Evolutionary conservation across 1,140 invertebrate species (phyloP), one percentile per base, ranked within the genome.

Genomic region (Drosophila pachea): DNA sequence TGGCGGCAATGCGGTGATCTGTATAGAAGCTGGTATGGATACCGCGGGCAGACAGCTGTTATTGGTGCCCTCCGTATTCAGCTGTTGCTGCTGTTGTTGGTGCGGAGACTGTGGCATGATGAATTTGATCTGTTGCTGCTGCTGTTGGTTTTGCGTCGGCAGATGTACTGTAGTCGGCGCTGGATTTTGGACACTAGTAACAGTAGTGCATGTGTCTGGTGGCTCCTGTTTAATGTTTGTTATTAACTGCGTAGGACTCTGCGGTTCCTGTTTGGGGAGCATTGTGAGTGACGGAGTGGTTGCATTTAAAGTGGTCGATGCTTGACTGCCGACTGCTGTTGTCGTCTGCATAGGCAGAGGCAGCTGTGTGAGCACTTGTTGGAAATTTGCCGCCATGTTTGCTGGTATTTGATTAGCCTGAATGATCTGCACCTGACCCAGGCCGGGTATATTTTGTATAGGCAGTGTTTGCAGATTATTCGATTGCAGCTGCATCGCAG

Each of bases 341-440:
- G 74, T 36, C 33, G 74, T 62, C n/a, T 67, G 61, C 52, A 66
- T 65, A 1, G 68, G 49, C 68, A 86, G 68, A 1, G 84, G 79
- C 22, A 88, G 40, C n/a, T 79, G 78, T 0, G 71, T 74, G 7
- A 88, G 50, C 48, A 88, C 69, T 47, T 87, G 84, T 52, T 88
- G 81, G 12, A 88, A 76, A 54, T 84, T 82, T 49, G 72, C 74
- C 29, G 86, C 81, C 50, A 88, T 43, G 56, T 78, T 76, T 0
- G 68, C 55, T 5, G 87, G 87, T 54, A 88, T 54, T 36, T 89
- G 87, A 49, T 87, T 83, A 7, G 87, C 87, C 36, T 89, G 87
- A 31, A 89, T 89, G 32, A 95, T 92, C 90, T 95, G 94, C 3
- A 95, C 94, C 76, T 94, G 94, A 29, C 95, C 94, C 11, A 96